phyloP scores from a whole-genome alignment of 30 jellyfish, hydroid and myxozoan species.

The Cassiopea andromeda region DNA sequence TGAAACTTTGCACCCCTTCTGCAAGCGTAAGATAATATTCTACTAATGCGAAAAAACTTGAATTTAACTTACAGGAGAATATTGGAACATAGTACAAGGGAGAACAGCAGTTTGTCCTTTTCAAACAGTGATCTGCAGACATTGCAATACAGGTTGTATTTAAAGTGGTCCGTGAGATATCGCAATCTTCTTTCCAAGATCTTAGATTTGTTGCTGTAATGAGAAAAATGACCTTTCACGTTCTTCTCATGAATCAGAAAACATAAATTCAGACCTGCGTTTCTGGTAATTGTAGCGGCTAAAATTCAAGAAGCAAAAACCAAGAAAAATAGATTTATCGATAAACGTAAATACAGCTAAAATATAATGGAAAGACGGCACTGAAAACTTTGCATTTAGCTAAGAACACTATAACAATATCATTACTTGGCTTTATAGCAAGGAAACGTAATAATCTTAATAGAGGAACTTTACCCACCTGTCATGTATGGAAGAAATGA shows the following conservation, averaged over 20 bases:
- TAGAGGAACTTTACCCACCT: constrained; percentile 73
- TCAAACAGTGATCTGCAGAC: constrained; percentile 98
- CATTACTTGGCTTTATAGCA: too few species aligned
- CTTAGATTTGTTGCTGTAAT: constrained; percentile 92
- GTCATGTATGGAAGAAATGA: constrained; percentile 94
- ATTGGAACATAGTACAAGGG: constrained; percentile 93
- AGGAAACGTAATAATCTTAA: too few species aligned
- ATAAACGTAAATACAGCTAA: too few species aligned
- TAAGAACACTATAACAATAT: too few species aligned
- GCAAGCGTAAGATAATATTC: too few species aligned
- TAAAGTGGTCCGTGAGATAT: constrained; percentile 91
- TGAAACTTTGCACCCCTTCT: too few species aligned
- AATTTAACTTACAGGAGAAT: constrained; percentile 71
- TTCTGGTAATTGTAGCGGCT: too few species aligned
- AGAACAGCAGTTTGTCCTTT: constrained; percentile 91
- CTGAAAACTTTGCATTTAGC: too few species aligned
- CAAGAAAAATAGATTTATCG: too few species aligned
- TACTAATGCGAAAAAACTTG: neutral
- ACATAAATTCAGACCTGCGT: neutral
- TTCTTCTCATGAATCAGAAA: neutral
- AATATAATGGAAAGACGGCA: too few species aligned
- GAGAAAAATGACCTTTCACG: neutral
- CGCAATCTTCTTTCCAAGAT: constrained; percentile 95
- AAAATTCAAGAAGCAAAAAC: too few species aligned
- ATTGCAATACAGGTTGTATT: constrained; percentile 96